A percentile compares a stretch with the other conserved stretches of the same genome.
Evolutionary conservation across 2,797 vertebrate species (phyloP).

Genomic region (Leptoclinus maculatus): DNA sequence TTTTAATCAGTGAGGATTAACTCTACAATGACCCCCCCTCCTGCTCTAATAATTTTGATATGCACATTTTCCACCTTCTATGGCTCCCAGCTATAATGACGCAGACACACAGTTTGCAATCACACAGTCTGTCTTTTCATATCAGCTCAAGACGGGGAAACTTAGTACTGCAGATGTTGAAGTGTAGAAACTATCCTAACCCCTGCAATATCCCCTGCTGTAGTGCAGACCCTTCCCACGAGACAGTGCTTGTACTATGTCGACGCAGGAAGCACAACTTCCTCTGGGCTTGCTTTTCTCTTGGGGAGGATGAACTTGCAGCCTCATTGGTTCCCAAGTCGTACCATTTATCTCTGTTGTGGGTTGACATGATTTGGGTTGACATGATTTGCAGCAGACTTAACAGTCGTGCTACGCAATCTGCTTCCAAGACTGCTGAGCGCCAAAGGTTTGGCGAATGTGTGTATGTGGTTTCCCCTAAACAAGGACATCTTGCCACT

Average conservation of each 20-base stretch:
- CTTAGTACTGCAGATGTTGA: slow-evolving; percentile 13
- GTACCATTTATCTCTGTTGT: slow-evolving; percentile 71
- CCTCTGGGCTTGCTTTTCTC: slow-evolving; percentile 41
- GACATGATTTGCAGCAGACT: slow-evolving; percentile 73
- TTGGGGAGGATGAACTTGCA: slow-evolving; percentile 60
- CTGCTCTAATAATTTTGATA: slow-evolving; percentile 49
- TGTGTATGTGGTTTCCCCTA: slow-evolving; percentile 54
- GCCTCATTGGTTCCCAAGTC: slow-evolving; percentile 66
- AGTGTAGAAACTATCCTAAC: slow-evolving; percentile 2
- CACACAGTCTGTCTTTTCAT: slow-evolving; percentile 39
- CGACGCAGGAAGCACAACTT: slow-evolving; percentile 24
- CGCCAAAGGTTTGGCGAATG: slow-evolving; percentile 56
- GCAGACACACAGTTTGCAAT: slow-evolving; percentile 42
- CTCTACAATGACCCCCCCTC: slow-evolving; percentile 47
- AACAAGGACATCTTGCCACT: slow-evolving; percentile 69
- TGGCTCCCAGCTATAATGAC: slow-evolving; percentile 34
- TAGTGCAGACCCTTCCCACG: slow-evolving; percentile 17
- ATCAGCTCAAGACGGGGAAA: slow-evolving; percentile 30
- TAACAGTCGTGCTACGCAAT: slow-evolving; percentile 57
- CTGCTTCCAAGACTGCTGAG: slow-evolving; percentile 66
- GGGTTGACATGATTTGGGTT: slow-evolving; percentile 67
- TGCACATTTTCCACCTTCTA: slow-evolving; percentile 40
- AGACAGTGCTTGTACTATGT: slow-evolving; percentile 22
- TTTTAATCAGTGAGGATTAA: slow-evolving; percentile 70
- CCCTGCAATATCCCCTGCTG: slow-evolving; percentile 8